A percentile compares a stretch with the other conserved stretches of the same genome.
These are phyloP conservation scores for Octopus bimaculoides DNA, from an alignment of 1,140 invertebrate species.

Conservation along the genomic window DNA sequence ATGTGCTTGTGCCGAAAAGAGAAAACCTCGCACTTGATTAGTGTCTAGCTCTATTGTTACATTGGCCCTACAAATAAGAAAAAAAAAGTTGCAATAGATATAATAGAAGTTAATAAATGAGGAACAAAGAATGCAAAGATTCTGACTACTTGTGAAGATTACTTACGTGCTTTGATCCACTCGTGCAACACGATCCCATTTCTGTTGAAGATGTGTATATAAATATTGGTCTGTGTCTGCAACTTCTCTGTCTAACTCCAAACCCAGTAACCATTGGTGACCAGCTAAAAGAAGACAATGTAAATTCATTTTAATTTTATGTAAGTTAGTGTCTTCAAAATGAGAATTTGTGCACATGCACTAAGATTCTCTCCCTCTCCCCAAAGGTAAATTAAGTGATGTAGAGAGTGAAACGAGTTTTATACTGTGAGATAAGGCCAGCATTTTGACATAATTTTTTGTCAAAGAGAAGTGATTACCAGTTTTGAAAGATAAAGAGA, in stretches of 20 bases:
- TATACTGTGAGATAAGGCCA: no score
- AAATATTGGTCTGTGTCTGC: constrained; percentile 60
- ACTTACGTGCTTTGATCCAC: constrained; percentile 50
- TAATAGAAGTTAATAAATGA: neutral
- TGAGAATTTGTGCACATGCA: no score
- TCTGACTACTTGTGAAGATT: neutral
- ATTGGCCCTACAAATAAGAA: constrained; percentile 61
- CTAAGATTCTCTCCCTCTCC: no score
- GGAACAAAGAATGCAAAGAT: neutral
- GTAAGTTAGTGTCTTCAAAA: no score
- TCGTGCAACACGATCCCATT: constrained; percentile 51
- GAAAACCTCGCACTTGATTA: constrained; percentile 70
- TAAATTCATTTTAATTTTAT: neutral
- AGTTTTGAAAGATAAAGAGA: no score
- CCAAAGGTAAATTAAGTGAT: no score
- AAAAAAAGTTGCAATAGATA: neutral
- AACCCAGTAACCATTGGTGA: constrained; percentile 71
- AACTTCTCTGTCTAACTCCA: constrained; percentile 62
- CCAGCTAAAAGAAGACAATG: constrained; percentile 57
- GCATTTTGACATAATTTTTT: no score
- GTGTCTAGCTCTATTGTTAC: constrained; percentile 76
- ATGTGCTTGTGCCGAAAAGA: constrained; percentile 70
- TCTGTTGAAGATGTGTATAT: constrained; percentile 54
- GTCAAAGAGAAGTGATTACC: no score
- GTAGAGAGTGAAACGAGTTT: no score